Evolutionary conservation across 2,113 vertebrate species (phyloP).

Genomic region (Gorsachius goisagi): DNA sequence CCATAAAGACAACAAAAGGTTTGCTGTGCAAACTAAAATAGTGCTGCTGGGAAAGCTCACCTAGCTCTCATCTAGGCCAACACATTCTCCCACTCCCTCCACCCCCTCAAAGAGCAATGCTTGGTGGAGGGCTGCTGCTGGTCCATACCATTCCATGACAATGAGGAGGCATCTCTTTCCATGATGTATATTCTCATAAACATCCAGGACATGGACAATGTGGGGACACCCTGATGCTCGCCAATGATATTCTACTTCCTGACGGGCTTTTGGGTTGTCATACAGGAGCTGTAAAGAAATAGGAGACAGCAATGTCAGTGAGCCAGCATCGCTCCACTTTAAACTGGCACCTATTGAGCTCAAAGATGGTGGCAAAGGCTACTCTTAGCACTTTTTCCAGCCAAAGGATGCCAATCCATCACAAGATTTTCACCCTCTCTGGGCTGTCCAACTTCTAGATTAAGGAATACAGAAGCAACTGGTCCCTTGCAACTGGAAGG

Average conservation of each 20-base stretch:
- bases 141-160: slow-evolving; percentile 94
- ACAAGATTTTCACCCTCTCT: background rate
- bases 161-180: slow-evolving; percentile 95
- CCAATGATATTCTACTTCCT: slow-evolving; percentile 94
- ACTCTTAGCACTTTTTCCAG: background rate
- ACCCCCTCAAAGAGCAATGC: background rate
- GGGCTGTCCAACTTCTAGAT: background rate
- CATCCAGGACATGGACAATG: slow-evolving; percentile 85
- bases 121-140: background rate
- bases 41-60: background rate
- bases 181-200: slow-evolving; percentile 97
- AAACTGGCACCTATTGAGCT: background rate
- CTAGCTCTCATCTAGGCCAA: background rate
- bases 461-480: background rate
- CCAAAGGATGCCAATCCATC: background rate
- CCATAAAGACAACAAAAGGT: background rate
- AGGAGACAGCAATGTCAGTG: background rate
- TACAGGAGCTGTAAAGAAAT: slow-evolving; percentile 80
- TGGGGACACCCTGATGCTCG: slow-evolving; percentile 88
- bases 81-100: background rate
- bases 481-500: background rate
- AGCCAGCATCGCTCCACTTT: background rate
- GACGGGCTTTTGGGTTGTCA: slow-evolving; percentile 90
- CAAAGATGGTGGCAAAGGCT: background rate
- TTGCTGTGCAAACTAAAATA: background rate